Percentiles rank a stretch among this genome's conserved stretches.
phyloP scores from a whole-genome alignment of 53 echinoderm and acorn worm species.

The Luidia sarsii region DNA sequence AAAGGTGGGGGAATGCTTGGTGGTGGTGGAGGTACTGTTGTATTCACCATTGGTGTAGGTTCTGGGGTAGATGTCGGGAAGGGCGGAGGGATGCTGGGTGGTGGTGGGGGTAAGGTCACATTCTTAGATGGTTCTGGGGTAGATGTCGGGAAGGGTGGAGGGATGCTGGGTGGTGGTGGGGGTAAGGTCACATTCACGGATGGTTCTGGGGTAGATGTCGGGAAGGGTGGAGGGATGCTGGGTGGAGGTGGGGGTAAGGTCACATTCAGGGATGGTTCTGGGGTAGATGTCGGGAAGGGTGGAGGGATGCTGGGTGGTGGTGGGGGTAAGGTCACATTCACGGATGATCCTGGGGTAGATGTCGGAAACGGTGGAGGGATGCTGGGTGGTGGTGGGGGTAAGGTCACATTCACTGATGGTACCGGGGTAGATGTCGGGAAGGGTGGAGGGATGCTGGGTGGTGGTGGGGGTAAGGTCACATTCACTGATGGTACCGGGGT shows the following conservation, averaged over 20 bases:
- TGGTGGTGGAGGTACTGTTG: too few species aligned
- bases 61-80: too few species aligned
- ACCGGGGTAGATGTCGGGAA: background rate
- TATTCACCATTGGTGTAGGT: background rate
- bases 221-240: background rate
- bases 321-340: background rate
- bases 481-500: too few species aligned
- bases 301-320: constrained; percentile 14
- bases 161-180: constrained; percentile 2
- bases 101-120: too few species aligned
- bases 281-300: background rate
- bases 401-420: background rate
- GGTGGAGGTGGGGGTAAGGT: background rate
- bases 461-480: too few species aligned
- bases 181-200: background rate
- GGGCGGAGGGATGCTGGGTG: too few species aligned
- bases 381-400: constrained; percentile 1
- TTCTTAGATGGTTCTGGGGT: background rate
- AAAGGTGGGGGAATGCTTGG: too few species aligned
- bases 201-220: background rate
- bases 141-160: background rate
- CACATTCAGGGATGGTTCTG: background rate
- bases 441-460: too few species aligned
- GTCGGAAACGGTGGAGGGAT: background rate
- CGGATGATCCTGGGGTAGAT: background rate